A percentile compares a stretch with the other conserved stretches of the same genome.
phyloP scores from a whole-genome alignment of 2,797 vertebrate genomes.

The Aeoliscus strigatus region DNA sequence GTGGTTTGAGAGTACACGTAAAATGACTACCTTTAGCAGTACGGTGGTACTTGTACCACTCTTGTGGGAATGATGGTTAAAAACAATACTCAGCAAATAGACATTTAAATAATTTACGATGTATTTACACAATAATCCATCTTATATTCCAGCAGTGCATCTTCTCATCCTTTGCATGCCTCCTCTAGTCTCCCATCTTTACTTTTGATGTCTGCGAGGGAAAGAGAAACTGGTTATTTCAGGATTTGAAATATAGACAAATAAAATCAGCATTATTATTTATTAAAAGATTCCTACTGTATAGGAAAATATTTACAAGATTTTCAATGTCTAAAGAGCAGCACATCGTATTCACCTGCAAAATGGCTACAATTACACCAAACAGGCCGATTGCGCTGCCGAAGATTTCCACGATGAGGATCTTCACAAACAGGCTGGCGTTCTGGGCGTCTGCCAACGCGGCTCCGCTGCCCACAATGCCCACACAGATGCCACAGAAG shows the following conservation, averaged over 20 bases:
- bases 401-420: slow-evolving; percentile 98
- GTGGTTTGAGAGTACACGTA: too few species aligned
- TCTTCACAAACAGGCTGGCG: slow-evolving; percentile 95
- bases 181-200: slow-evolving; percentile 94
- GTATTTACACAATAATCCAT: slow-evolving; percentile 83
- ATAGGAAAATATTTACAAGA: too few species aligned
- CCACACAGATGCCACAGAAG: slow-evolving; percentile 97
- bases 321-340: too few species aligned
- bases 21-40: too few species aligned
- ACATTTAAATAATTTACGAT: slow-evolving; percentile 95
- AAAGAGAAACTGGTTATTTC: slow-evolving; percentile 6
- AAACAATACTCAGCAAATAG: slow-evolving; percentile 66
- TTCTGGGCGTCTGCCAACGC: slow-evolving; percentile 97
- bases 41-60: too few species aligned
- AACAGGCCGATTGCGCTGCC: slow-evolving; percentile 98
- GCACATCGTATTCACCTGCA: slow-evolving; percentile 91
- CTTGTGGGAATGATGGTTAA: slow-evolving; percentile 67
- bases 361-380: slow-evolving; percentile 95
- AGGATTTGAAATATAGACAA: background rate
- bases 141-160: slow-evolving; percentile 65
- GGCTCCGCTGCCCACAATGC: slow-evolving; percentile 96
- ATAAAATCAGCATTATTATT: too few species aligned
- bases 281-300: too few species aligned
- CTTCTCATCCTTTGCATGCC: slow-evolving; percentile 36
- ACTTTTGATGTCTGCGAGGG: slow-evolving; percentile 88